Evolutionary conservation across 2,888 invertebrate species (phyloP).

Genomic region (Ophion slaviceki): DNA sequence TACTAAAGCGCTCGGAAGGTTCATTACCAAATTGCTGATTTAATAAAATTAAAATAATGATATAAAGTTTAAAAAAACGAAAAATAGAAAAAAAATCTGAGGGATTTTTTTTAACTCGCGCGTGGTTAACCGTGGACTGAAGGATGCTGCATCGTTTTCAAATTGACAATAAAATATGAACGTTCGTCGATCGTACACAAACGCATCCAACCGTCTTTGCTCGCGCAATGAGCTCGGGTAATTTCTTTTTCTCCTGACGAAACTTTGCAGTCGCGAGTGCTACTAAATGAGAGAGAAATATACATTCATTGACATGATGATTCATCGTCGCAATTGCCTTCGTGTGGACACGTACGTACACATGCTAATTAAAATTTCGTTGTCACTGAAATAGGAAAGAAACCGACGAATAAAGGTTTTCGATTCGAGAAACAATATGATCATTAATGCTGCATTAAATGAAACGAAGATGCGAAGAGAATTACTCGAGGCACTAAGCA

Average conservation of each 20-base stretch:
- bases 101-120: constrained; percentile 32
- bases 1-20: constrained; percentile 28
- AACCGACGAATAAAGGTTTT: neutral
- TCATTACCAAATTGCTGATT: constrained; percentile 37
- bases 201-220: constrained; percentile 67
- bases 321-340: constrained; percentile 1
- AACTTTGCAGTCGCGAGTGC: neutral
- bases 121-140: constrained; percentile 61
- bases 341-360: neutral
- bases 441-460: neutral
- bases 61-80: constrained; percentile 21
- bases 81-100: constrained; percentile 41
- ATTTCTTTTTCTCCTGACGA: constrained; percentile 47
- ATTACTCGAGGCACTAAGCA: constrained; percentile 69
- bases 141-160: constrained; percentile 79
- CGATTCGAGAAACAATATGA: neutral
- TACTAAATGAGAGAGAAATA: neutral
- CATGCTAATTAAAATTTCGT: neutral
- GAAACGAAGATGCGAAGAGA: constrained; percentile 30
- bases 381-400: neutral
- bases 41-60: constrained; percentile 62
- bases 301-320: neutral
- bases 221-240: constrained; percentile 70
- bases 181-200: constrained; percentile 76
- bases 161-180: constrained; percentile 81